These are phyloP conservation scores for Drosophila longiperda DNA, from an alignment of 2,888 invertebrate species.

Conservation along the genomic window DNA sequence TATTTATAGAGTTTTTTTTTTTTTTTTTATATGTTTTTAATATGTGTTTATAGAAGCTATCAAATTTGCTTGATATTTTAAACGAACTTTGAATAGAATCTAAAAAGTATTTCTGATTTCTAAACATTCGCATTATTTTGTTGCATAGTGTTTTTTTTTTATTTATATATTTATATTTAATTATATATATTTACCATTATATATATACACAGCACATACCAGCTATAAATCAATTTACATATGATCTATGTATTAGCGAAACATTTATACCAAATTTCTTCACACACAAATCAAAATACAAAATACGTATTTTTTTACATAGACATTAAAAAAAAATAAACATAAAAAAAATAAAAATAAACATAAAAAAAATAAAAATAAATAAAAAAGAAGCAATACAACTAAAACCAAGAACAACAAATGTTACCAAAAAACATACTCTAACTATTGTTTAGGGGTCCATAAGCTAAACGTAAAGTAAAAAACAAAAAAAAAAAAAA, in stretches of 20 bases:
- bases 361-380: slow-evolving; percentile 17
- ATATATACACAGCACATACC: slow-evolving; percentile 36
- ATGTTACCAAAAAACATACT: slow-evolving; percentile 40
- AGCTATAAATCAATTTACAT: slow-evolving; percentile 38
- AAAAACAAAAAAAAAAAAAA: not conserved
- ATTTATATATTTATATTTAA: slow-evolving; percentile 1
- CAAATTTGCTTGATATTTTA: not conserved
- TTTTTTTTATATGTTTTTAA: not conserved
- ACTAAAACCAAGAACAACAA: not conserved
- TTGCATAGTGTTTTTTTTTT: slow-evolving; percentile 47
- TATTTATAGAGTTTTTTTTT: not conserved
- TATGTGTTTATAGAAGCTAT: not conserved
- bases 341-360: slow-evolving; percentile 15
- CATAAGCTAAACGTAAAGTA: slow-evolving; percentile 2
- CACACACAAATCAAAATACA: slow-evolving; percentile 19
- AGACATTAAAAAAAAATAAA: slow-evolving; percentile 36
- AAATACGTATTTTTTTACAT: slow-evolving; percentile 41
- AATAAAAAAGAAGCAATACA: not conserved
- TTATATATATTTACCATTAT: slow-evolving; percentile 3
- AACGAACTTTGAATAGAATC: not conserved
- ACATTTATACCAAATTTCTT: slow-evolving; percentile 31
- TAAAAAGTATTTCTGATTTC: not conserved
- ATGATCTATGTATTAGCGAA: slow-evolving; percentile 43
- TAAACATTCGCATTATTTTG: slow-evolving; percentile 5
- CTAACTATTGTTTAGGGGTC: slow-evolving; percentile 21